These are phyloP conservation scores for Flexamia atlantica DNA, from an alignment of 2,888 invertebrate species.

Conservation along the genomic window DNA sequence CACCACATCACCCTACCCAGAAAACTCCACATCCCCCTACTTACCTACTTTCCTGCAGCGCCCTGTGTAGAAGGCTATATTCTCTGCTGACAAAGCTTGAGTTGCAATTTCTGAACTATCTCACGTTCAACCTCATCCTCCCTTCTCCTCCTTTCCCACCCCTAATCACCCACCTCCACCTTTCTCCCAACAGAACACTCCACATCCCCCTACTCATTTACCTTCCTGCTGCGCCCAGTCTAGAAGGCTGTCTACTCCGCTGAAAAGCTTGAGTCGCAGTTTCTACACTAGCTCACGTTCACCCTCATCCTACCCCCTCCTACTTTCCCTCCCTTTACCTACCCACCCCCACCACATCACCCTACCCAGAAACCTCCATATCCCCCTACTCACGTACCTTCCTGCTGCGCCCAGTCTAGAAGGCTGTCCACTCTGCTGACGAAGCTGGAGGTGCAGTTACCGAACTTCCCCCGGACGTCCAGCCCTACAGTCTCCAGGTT, in stretches of 20 bases:
- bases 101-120: constrained; percentile 69
- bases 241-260: constrained; percentile 67
- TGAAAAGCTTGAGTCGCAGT: constrained; percentile 67
- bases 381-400: constrained; percentile 65
- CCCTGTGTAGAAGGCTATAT: constrained; percentile 69
- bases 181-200: no score
- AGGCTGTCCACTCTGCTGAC: constrained; percentile 67
- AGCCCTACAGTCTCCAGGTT: constrained; percentile 70
- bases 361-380: not conserved
- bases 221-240: constrained; percentile 71
- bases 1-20: no score
- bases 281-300: constrained; percentile 56
- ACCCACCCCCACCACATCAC: no score
- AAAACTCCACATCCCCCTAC: no score
- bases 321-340: no score
- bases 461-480: constrained; percentile 68
- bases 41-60: constrained; percentile 69
- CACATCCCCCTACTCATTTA: not conserved
- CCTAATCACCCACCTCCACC: constrained; percentile 69
- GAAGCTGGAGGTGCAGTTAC: constrained; percentile 69
- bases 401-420: constrained; percentile 70
- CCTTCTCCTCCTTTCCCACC: constrained; percentile 71
- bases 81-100: constrained; percentile 67
- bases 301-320: constrained; percentile 52
- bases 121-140: constrained; percentile 70